Conservation (phyloP, 2,888 invertebrate genomes). For the Dolichopus griseipennis region DNA sequence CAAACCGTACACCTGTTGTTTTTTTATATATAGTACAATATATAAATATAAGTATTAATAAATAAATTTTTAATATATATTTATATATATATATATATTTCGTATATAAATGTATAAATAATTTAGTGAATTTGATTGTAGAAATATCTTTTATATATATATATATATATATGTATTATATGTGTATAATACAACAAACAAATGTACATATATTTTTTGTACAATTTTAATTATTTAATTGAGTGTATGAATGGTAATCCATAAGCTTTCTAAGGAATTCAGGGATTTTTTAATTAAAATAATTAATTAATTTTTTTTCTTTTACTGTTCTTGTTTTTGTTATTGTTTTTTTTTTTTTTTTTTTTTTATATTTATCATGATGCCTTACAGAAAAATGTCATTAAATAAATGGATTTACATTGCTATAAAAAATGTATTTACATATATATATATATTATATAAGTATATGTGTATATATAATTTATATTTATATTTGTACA, state of each 20-base stretch:
- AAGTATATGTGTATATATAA: no score
- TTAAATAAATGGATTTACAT: neutral
- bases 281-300: slow-evolving; percentile 6
- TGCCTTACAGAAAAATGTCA: slow-evolving; percentile 4
- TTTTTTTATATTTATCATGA: neutral
- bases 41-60: no score
- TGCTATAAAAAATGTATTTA: neutral
- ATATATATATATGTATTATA: neutral
- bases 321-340: neutral
- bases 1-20: no score
- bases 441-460: neutral
- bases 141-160: neutral
- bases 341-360: neutral
- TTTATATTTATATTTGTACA: no score
- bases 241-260: slow-evolving; percentile 6
- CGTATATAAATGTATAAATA: neutral
- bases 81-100: neutral
- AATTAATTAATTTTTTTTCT: neutral
- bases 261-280: slow-evolving; percentile 1
- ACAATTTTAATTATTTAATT: neutral
- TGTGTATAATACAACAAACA: neutral
- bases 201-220: neutral
- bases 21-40: no score
- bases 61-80: neutral
- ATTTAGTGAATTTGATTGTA: neutral